Evolutionary conservation across 2,113 vertebrate genomes (phyloP).

Genomic region (Carassius auratus): DNA sequence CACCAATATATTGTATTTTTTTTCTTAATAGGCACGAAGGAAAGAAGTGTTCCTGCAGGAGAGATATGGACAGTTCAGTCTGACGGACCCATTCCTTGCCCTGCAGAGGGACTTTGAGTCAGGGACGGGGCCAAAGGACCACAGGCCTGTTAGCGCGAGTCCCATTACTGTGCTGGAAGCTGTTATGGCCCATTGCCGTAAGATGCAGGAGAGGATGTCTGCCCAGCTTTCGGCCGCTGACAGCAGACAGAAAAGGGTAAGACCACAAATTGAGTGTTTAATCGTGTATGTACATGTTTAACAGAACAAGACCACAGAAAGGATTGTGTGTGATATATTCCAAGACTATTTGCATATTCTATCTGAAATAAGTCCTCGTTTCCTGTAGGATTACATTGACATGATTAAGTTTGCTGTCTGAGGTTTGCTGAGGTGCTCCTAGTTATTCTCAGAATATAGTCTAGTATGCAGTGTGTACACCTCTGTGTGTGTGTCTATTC

Average conservation of each 20-base stretch:
- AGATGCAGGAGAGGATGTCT: constrained; percentile 97
- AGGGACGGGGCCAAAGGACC: constrained; percentile 83
- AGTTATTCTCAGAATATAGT: neutral
- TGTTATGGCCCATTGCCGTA: constrained; percentile 97
- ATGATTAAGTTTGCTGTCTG: neutral
- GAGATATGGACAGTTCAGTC: constrained; percentile 91
- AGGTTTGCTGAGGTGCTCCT: neutral
- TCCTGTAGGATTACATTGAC: neutral
- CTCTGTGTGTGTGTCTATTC: constrained; percentile 24
- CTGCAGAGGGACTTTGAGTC: constrained; percentile 94
- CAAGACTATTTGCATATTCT: neutral
- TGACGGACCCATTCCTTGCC: constrained; percentile 96
- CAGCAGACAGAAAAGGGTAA: constrained; percentile 93
- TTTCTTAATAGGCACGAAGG: constrained; percentile 82
- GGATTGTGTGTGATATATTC: neutral
- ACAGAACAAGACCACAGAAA: neutral
- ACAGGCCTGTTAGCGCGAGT: constrained; percentile 86
- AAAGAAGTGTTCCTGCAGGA: constrained; percentile 98
- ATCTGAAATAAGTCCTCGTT: neutral
- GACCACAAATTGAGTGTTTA: constrained; percentile 3
- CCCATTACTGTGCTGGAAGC: constrained; percentile 96
- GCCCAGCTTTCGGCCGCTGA: constrained; percentile 92
- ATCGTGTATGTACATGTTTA: neutral
- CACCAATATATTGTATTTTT: neutral
- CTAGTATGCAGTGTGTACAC: neutral